Base-by-base conservation (phyloP, 2,797 vertebrate genomes). In the Neopelma chrysocephalum region DNA sequence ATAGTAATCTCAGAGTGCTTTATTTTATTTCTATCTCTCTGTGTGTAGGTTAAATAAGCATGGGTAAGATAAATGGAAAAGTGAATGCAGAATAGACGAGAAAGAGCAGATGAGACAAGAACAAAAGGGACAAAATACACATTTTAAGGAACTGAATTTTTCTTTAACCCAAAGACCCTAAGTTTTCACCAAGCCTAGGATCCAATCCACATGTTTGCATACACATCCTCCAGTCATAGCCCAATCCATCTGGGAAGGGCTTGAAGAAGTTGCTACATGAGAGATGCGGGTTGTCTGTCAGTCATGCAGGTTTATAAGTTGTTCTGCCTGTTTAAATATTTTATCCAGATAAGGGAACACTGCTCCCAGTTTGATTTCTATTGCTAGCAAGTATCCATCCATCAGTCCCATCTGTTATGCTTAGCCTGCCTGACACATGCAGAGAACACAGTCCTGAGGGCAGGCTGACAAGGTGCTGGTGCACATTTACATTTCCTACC, bases 351-450 rank as follows among this genome's bases (percentile, higher is more conserved):
- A 76, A 27, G 58, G 43, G 29, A 94, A 72, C 62, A 89, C n/a
- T 82, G 47, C 8, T 90, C 21, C 54, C 45, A 60, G 65, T 89
- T 90, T 93, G 70, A 84, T 89, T 93, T 90, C 77, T 94, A 13
- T 76, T 87, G 69, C 83, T 96, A 94, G 94, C 83, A 90, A 77
- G 31, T 91, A 73, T 84, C 80, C 88, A 82, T 89, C 56, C 42
- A 0, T 50, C 32, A 66, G 81, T 73, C 58, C 77, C 92, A 95
- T 95, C 81, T 95, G 93, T 76, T 84, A 4, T 13, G 36, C 70
- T 93, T 76, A 82, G 66, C 32, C 77, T 79, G 80, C 43, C 40
- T 87, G 70, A 87, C 56, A 89, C 40, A 70, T 0, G 0, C 82
- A 87, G 62, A 77, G 90, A 72, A 27, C 22, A 75, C 57, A 18